Evolutionary conservation across 1,140 invertebrate species (phyloP), one percentile per base, ranked within the genome.

Genomic region (Drosophila murphyi): DNA sequence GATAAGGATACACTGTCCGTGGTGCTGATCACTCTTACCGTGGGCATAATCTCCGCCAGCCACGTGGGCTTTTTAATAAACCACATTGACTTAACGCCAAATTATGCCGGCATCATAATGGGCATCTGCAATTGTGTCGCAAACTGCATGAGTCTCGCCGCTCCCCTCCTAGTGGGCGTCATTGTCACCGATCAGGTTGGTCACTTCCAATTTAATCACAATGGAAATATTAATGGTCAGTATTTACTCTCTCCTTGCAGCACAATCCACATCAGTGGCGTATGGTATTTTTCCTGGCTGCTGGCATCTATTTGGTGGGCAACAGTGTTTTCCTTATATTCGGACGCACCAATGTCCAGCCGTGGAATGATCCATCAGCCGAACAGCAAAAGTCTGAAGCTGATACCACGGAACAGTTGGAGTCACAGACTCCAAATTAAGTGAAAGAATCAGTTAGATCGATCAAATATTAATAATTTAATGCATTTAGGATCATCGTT

Each of bases 81-180:
- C 78, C 95, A 96, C 60, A 94, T 96, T 72, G 96, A 97, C 90
- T 93, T 97, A 65, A 94, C 96, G 4, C 96, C 96, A 0, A 96
- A 96, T 83, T 96, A 95, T 87, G 95, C 95, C 2, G 96, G 96
- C 29, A 95, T 95, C 2, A 80, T 97, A 0, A 90, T 90, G 87
- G 88, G 96, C 31, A 93, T 97, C 37, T 96, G 96, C 52, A 97
- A 97, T 91, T 95, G 95, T 57, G 93, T 94, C 28, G 95, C 96
- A 0, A 97, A 96, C 71, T 88, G 95, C 6, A 94, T 95, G 63
- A 95, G 95, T 8, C 96, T 96, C 39, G 86, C 96, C n/a, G 95
- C 95, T 31, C 96, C 96, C 0, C 91, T 95, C 2, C 88, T 94
- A 0, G 94, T 94, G 8, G 94, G 95, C 3, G 81, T 94, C 12